Base-by-base conservation (phyloP, 2,888 invertebrate species). In the Trachelus iudaicus region DNA sequence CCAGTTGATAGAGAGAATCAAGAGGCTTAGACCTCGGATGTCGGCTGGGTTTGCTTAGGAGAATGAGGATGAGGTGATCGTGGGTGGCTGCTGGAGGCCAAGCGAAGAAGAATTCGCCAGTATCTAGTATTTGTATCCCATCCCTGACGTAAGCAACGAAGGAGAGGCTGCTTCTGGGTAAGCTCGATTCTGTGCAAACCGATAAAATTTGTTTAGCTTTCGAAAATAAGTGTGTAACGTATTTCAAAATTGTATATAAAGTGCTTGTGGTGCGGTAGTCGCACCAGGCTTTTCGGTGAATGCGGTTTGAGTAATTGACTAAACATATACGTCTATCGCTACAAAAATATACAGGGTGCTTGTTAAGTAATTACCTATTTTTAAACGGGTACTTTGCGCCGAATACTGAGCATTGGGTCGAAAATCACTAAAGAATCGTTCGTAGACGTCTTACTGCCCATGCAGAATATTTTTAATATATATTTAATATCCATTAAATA, bases 291-390 rank as follows among this genome's bases (percentile, higher is more conserved):
- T 71, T 71, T 71, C 71, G 71, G 71, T 34, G 74, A 37, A 35
- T 35, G 34, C 74, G 34, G 74, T 37, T 37, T 74, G 74, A 74
- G 35, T 74, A 74, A 74, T 74, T 74, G 74, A 74, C 74, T 37
- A 74, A 74, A 74, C 74, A 74, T 35, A 35, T 37, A 37, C 74
- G 74, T 74, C 35, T 30, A 74, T 74, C 35, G 34, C 30, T 74
- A 37, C 74, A 23, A 74, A 74, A 74, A 74, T 74, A 74, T 37
- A 74, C 74, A 37, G 74, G 74, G 71, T 71, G 71, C 33, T 71
- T 71, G 71, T 71, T 71, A 71, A 71, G 31, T 31, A 71, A 71
- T 31, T 71, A 71, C 71, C 71, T 71, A 71, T 71, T 71, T 71
- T 71, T 71, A 71, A 71, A 31, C 34, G 71, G 71, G 56, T 56